Evolutionary conservation across 2,888 invertebrate species (phyloP).

Genomic region (Tricholauxania praeusta): DNA sequence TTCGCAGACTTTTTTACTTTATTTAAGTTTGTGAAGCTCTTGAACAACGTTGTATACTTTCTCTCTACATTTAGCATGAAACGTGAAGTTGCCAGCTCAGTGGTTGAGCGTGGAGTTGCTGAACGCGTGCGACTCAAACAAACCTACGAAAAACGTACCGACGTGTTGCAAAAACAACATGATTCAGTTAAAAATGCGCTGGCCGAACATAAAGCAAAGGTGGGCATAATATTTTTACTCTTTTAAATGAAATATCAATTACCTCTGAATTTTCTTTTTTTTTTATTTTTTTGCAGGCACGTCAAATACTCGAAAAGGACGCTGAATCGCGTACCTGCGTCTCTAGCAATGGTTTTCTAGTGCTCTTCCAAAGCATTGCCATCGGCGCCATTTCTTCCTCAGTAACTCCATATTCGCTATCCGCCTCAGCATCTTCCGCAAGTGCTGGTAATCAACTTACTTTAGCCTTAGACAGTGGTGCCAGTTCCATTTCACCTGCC

Average conservation of each 20-base stretch:
- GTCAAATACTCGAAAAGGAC: constrained; percentile 66
- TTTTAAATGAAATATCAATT: neutral
- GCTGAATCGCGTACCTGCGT: constrained; percentile 64
- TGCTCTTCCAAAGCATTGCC: constrained; percentile 61
- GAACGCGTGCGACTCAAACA: constrained; percentile 86
- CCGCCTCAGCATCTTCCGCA: constrained; percentile 40
- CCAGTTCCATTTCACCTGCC: constrained; percentile 58
- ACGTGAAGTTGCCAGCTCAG: constrained; percentile 67
- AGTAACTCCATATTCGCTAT: constrained; percentile 39
- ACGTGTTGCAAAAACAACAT: constrained; percentile 82
- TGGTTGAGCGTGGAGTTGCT: constrained; percentile 90
- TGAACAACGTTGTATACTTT: too few species aligned
- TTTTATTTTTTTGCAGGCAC: constrained; percentile 56
- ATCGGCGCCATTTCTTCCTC: constrained; percentile 47
- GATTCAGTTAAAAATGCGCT: constrained; percentile 79
- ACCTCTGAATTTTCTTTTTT: neutral
- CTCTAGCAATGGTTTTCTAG: constrained; percentile 64
- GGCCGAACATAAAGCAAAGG: constrained; percentile 76
- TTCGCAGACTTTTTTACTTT: too few species aligned
- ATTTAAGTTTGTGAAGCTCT: too few species aligned
- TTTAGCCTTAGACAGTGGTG: constrained; percentile 53
- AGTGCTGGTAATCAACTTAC: constrained; percentile 56
- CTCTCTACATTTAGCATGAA: constrained; percentile 61
- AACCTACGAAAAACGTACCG: constrained; percentile 80
- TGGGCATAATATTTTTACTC: constrained; percentile 53